Base-by-base conservation (phyloP, 1,140 invertebrate species). In the Leptonema lineaticorne region DNA sequence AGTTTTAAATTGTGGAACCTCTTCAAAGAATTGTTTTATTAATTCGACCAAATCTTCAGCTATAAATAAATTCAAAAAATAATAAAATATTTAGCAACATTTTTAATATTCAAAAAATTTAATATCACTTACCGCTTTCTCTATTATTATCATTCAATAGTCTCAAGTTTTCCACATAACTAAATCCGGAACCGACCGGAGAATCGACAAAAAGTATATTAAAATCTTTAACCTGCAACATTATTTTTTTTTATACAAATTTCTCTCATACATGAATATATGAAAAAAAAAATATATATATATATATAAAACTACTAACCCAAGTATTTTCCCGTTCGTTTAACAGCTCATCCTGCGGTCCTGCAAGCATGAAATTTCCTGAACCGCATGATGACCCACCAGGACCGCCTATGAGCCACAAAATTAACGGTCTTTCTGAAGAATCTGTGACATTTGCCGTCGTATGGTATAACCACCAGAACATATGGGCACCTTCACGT, bases 131-230 rank as follows among this genome's bases (percentile, higher is more conserved):
- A 81, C 81, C 80, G 16, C 94, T 93, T 82, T 92, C 81, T 27
- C 81, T 77, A 70, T 94, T 93, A 70, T 88, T 85, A 4, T 80
- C 86, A 6, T 86, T 85, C 45, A 87, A 81, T 28, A 81, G 77
- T n/a, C 74, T 74, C 0, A 75, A 67, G 67, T 82, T 76, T 14
- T 90, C 88, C 0, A 89, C 89, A 74, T 93, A 93, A 78, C 92
- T 95, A 77, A 86, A 96, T 0, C 93, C 93, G 11, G 91, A 86
- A 1, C 93, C 93, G 1, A 96, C 92, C 0, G 93, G 93, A 78
- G 92, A 95, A 75, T 96, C 93, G n/a, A 95, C 86, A 76, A 94
- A 95, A 0, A 96, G 74, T 3, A 96, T 84, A 75, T 94, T 95
- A 74, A 90, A 87, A 69, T 88, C 78, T 70, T 87, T 87, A 14